phyloP scores from a whole-genome alignment of 2,797 vertebrate genomes.

The Poecile montanus region DNA sequence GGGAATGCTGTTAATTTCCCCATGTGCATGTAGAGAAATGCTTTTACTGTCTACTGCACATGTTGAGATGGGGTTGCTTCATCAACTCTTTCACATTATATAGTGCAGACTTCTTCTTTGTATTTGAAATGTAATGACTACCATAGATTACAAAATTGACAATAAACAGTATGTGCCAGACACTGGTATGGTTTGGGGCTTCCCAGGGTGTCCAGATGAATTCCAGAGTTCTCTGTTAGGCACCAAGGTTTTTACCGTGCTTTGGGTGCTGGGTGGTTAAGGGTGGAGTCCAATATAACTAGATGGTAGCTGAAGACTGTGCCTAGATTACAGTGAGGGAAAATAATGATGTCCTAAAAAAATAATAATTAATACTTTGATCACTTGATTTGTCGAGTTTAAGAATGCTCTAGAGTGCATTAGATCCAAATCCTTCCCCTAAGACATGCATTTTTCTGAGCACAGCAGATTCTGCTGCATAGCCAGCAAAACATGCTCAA shows the following conservation, averaged over 20 bases:
- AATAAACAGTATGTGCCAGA: background rate
- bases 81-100: conserved; percentile 33
- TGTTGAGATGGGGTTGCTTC: conserved; percentile 41
- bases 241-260: background rate
- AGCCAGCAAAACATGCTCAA: background rate
- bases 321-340: background rate
- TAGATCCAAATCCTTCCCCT: background rate
- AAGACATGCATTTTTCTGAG: background rate
- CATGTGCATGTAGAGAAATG: conserved; percentile 58
- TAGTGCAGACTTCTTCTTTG: conserved; percentile 1
- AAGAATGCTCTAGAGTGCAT: background rate
- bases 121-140: conserved; percentile 23
- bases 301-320: background rate
- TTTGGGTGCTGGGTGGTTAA: background rate
- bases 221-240: background rate
- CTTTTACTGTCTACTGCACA: conserved; percentile 59
- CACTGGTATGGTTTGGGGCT: background rate
- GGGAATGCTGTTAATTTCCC: conserved; percentile 72
- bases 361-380: background rate
- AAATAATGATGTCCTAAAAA: background rate
- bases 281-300: background rate
- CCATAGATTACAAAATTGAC: background rate
- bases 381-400: background rate
- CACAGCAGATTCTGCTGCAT: background rate
- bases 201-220: background rate